Conservation (phyloP, 1,140 invertebrate genomes). For the Drosophila sproati region DNA sequence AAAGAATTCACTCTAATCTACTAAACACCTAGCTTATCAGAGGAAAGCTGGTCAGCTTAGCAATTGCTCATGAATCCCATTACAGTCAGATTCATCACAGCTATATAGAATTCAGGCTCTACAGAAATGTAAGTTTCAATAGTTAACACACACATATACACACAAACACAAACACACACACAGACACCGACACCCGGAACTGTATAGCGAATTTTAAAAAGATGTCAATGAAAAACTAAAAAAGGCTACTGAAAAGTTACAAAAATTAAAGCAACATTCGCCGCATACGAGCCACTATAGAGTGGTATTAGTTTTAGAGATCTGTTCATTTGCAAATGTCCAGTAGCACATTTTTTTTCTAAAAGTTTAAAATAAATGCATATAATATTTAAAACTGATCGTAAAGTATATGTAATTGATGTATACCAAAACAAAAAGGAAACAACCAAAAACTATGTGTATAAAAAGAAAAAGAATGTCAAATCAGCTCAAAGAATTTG, state of each 20-base stretch:
- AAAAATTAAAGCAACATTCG: neutral
- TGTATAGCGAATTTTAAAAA: neutral
- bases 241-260: constrained; percentile 4
- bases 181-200: neutral
- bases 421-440: constrained; percentile 53
- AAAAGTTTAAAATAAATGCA: constrained; percentile 35
- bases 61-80: neutral
- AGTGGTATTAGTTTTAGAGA: constrained; percentile 38
- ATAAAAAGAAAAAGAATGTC: constrained; percentile 63
- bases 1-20: neutral
- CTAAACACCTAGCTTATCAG: neutral
- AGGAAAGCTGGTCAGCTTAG: neutral
- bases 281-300: neutral
- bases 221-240: constrained; percentile 22
- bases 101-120: neutral
- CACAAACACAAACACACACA: constrained; percentile 5
- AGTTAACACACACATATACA: constrained; percentile 8
- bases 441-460: constrained; percentile 51
- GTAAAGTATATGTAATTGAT: constrained; percentile 65
- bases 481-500: constrained; percentile 43
- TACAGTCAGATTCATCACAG: neutral
- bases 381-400: constrained; percentile 35
- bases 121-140: neutral
- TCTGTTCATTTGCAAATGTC: constrained; percentile 55
- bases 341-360: constrained; percentile 71